Evolutionary conservation across 2,888 invertebrate genomes (phyloP).

Genomic region (Thera obeliscata): DNA sequence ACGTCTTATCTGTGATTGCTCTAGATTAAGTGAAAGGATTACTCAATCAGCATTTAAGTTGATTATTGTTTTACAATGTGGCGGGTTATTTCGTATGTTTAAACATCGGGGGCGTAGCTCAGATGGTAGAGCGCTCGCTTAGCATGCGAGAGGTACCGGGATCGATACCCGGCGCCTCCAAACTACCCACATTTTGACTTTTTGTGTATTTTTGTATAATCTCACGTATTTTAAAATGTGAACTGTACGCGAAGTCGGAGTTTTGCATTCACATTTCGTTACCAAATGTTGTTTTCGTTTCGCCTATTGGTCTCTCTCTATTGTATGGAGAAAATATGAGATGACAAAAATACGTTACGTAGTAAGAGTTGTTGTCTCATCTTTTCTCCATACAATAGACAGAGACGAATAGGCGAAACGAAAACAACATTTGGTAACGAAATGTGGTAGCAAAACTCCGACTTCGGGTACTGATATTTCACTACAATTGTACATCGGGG

Average conservation of each 20-base stretch:
- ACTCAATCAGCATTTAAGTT: constrained; percentile 30
- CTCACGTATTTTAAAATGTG: constrained; percentile 13
- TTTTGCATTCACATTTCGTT: too few species aligned
- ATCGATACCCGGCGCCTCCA: constrained; percentile 85
- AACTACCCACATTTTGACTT: constrained; percentile 36
- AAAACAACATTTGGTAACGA: too few species aligned
- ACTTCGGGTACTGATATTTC: too few species aligned
- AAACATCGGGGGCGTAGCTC: constrained; percentile 59
- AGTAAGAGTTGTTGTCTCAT: too few species aligned
- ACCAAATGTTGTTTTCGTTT: too few species aligned
- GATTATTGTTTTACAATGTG: constrained; percentile 22
- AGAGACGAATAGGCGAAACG: too few species aligned
- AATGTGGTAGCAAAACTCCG: too few species aligned
- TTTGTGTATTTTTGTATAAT: constrained; percentile 8
- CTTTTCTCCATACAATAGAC: too few species aligned
- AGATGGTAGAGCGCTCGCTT: constrained; percentile 86
- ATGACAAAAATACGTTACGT: too few species aligned
- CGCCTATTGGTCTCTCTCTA: too few species aligned
- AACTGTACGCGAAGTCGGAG: not conserved
- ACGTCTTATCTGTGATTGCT: constrained; percentile 28
- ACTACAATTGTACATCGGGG: constrained; percentile 53
- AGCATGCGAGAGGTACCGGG: constrained; percentile 85
- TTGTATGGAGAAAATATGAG: too few species aligned
- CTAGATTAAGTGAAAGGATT: constrained; percentile 43
- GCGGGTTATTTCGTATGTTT: constrained; percentile 20